phyloP scores from a whole-genome alignment of 2,797 vertebrate genomes.

The Coendou prehensilis region DNA sequence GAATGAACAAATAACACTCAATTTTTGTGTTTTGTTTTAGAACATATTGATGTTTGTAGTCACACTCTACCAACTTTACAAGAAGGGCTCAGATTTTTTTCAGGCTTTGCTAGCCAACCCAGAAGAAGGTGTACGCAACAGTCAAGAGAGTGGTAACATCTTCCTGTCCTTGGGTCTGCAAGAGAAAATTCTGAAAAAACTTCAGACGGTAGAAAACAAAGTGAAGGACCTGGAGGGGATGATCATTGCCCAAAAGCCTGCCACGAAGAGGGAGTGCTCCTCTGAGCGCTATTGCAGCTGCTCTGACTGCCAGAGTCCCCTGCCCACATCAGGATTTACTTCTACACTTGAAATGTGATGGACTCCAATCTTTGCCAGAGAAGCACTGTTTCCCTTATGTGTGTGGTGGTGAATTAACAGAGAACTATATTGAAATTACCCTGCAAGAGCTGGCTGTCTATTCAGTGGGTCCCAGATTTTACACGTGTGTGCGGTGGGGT shows the following conservation, averaged over 20 bases:
- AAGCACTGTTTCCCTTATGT: conserved; percentile 67
- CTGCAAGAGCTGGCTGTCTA: conserved; percentile 27
- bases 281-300: conserved; percentile 79
- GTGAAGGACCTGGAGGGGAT: conserved; percentile 82
- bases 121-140: background rate
- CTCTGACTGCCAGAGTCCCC: conserved; percentile 80
- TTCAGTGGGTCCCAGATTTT: background rate
- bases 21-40: conserved; percentile 80
- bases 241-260: conserved; percentile 76
- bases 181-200: conserved; percentile 84
- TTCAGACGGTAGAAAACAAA: conserved; percentile 83
- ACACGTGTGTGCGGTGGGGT: background rate
- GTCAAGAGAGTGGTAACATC: conserved; percentile 64
- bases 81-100: conserved; percentile 83
- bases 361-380: conserved; percentile 40
- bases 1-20: conserved; percentile 66
- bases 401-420: conserved; percentile 70
- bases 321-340: conserved; percentile 79
- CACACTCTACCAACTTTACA: conserved; percentile 82
- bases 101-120: conserved; percentile 78
- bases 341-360: conserved; percentile 82
- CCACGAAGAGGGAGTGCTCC: conserved; percentile 66
- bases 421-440: conserved; percentile 74
- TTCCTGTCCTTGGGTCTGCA: conserved; percentile 82
- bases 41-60: conserved; percentile 79